Percentiles rank a stretch among this genome's conserved stretches.
Evolutionary conservation across 2,797 vertebrate genomes (phyloP).

Genomic region (Rhinella marina): DNA sequence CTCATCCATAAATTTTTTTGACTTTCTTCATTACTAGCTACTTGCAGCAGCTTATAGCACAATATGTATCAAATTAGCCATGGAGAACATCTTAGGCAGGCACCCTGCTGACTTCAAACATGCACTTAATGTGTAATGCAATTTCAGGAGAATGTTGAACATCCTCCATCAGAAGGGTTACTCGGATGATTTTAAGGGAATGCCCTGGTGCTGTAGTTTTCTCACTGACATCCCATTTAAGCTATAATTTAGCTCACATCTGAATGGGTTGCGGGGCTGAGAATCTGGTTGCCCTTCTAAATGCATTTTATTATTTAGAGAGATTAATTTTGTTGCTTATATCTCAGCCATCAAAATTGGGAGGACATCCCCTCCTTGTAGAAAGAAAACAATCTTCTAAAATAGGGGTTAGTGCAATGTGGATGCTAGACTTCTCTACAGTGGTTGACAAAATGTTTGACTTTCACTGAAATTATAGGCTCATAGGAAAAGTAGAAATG

Average conservation of each 20-base stretch:
- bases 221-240: slow-evolving; percentile 46
- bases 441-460: not conserved
- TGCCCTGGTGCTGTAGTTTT: slow-evolving; percentile 27
- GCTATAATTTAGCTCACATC: not conserved
- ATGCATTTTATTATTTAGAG: slow-evolving; percentile 46
- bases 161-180: slow-evolving; percentile 58
- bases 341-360: slow-evolving; percentile 24
- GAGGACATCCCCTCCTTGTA: slow-evolving; percentile 11
- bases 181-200: slow-evolving; percentile 55
- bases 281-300: slow-evolving; percentile 32
- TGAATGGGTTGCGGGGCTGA: not conserved
- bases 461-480: slow-evolving; percentile 5
- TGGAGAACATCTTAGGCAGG: slow-evolving; percentile 82
- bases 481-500: not conserved
- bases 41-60: slow-evolving; percentile 81
- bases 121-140: slow-evolving; percentile 80
- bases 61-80: slow-evolving; percentile 86
- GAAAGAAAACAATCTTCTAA: not conserved
- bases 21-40: slow-evolving; percentile 82
- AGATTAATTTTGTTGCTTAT: slow-evolving; percentile 26
- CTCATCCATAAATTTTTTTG: slow-evolving; percentile 84
- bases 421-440: not conserved
- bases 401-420: not conserved
- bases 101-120: slow-evolving; percentile 80
- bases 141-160: slow-evolving; percentile 64